phyloP scores from a whole-genome alignment of 2,113 vertebrate genomes.

The Pholis gunnellus region DNA sequence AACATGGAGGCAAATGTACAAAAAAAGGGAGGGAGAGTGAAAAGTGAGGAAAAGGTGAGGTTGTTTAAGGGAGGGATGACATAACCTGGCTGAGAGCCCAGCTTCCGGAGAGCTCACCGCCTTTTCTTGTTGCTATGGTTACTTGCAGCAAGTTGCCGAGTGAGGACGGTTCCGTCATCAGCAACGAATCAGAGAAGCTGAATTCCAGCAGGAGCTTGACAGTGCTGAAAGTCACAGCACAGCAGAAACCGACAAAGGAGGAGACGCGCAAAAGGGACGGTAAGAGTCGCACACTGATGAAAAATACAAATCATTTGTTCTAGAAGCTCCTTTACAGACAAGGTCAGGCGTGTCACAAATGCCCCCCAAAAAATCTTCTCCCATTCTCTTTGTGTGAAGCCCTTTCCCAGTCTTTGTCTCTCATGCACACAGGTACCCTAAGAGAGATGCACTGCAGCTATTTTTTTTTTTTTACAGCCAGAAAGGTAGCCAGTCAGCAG shows the following conservation, averaged over 20 bases:
- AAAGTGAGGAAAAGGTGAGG: constrained; percentile 65
- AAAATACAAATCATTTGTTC: constrained; percentile 60
- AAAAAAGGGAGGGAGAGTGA: constrained; percentile 12
- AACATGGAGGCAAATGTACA: background rate
- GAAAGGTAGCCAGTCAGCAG: constrained; percentile 66
- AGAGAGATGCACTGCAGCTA: constrained; percentile 52
- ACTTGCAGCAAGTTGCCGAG: constrained; percentile 95
- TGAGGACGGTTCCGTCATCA: constrained; percentile 96
- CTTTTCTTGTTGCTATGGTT: constrained; percentile 97
- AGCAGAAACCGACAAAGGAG: constrained; percentile 93
- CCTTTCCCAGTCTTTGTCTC: constrained; percentile 29
- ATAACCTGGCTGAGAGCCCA: constrained; percentile 83
- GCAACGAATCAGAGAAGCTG: constrained; percentile 93
- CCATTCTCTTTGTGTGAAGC: constrained; percentile 15
- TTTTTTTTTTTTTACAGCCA: constrained; percentile 55
- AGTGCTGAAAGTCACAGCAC: constrained; percentile 89
- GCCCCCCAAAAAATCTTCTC: background rate
- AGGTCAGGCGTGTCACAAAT: constrained; percentile 55
- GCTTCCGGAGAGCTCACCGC: constrained; percentile 83
- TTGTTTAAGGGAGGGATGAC: constrained; percentile 69
- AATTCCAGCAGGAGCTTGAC: constrained; percentile 88
- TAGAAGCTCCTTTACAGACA: constrained; percentile 11
- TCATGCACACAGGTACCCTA: constrained; percentile 20
- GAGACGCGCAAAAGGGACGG: constrained; percentile 91
- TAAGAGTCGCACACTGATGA: constrained; percentile 76